Percentiles rank a stretch among this genome's conserved stretches.
Evolutionary conservation across 2,113 vertebrate genomes (phyloP).

Genomic region (Myotis yumanensis): DNA sequence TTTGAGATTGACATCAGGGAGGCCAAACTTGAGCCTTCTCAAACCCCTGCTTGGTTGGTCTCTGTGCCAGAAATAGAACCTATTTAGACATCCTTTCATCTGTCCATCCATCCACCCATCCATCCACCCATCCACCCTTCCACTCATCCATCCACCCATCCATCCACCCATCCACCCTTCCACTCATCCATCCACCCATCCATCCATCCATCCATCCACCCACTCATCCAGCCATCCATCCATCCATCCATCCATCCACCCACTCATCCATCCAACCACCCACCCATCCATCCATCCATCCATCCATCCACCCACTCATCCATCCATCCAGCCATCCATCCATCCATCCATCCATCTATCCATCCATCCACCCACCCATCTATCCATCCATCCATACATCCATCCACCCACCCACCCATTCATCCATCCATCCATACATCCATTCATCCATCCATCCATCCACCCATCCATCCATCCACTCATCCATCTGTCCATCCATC

Average conservation of each 20-base stretch:
- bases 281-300: neutral
- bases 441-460: neutral
- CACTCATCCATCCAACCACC: neutral
- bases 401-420: neutral
- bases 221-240: neutral
- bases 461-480: neutral
- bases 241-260: neutral
- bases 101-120: neutral
- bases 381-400: neutral
- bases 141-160: neutral
- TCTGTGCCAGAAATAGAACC: constrained; percentile 8
- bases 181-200: neutral
- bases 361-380: neutral
- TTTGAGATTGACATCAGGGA: neutral
- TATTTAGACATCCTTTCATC: neutral
- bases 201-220: neutral
- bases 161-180: neutral
- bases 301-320: neutral
- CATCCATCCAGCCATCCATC: neutral
- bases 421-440: neutral
- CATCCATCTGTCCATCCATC: neutral
- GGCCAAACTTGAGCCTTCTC: neutral
- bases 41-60: neutral
- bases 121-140: neutral
- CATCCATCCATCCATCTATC: neutral